These are phyloP conservation scores for Haemorhous mexicanus DNA, from an alignment of 2,113 vertebrate species.

Conservation along the genomic window DNA sequence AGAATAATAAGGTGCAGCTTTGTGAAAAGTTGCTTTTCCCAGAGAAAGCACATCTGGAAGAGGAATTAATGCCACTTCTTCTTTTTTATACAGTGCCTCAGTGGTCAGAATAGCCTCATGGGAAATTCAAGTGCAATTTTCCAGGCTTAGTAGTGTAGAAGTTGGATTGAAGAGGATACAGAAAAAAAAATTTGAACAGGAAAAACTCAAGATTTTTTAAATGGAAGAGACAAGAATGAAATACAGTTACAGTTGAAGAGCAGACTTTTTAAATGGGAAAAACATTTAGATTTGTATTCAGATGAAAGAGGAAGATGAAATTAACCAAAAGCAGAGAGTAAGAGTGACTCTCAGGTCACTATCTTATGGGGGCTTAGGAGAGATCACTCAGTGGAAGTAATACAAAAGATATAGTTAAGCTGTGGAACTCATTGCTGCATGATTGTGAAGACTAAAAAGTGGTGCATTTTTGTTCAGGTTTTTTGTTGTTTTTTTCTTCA, in stretches of 20 bases:
- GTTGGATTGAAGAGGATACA: neutral
- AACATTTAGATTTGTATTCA: neutral
- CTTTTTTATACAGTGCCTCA: neutral
- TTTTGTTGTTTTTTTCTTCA: neutral
- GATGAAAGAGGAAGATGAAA: neutral
- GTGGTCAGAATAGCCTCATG: neutral
- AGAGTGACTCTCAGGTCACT: neutral
- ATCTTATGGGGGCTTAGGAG: neutral
- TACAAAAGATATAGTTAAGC: neutral
- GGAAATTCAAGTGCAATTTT: neutral
- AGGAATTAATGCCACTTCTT: constrained; percentile 16
- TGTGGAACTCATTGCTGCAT: neutral
- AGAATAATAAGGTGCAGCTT: constrained; percentile 32
- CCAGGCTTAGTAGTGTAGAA: neutral
- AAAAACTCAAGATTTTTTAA: neutral
- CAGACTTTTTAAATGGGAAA: neutral
- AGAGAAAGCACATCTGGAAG: constrained; percentile 27
- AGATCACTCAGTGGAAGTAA: neutral
- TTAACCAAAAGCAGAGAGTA: neutral
- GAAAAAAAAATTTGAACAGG: neutral
- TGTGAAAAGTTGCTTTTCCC: constrained; percentile 26
- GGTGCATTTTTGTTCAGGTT: neutral
- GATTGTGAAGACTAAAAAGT: neutral
- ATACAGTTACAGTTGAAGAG: neutral
- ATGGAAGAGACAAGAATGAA: neutral